phyloP scores from a whole-genome alignment of 2,888 invertebrate species.

The Notodonta dromedarius region DNA sequence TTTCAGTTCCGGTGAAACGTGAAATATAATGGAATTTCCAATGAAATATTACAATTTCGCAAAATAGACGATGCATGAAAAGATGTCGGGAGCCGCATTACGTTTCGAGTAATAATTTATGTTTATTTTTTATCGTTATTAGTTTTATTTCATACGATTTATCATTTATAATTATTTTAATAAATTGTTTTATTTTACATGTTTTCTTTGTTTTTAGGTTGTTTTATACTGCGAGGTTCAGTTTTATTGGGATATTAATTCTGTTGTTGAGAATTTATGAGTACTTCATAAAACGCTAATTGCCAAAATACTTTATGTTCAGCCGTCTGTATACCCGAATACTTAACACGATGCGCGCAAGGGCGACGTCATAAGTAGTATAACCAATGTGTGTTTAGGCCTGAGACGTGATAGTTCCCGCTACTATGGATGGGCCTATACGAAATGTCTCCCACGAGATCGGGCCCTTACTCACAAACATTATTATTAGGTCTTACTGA shows the following conservation, averaged over 20 bases:
- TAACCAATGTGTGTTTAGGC: too few relatives aligned
- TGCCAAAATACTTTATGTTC: too few relatives aligned
- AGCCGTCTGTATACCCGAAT: too few relatives aligned
- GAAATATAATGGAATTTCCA: conserved; percentile 16
- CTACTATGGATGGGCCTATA: too few relatives aligned
- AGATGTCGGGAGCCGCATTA: conserved; percentile 47
- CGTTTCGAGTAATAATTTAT: conserved; percentile 60
- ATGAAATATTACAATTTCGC: conserved; percentile 32
- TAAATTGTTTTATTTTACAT: conserved; percentile 59
- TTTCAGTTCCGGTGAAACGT: not conserved
- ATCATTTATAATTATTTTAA: conserved; percentile 61
- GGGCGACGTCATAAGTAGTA: too few relatives aligned
- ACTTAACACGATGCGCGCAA: too few relatives aligned
- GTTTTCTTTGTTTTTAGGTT: conserved; percentile 21
- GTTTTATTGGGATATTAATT: not conserved
- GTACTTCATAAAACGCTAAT: too few relatives aligned
- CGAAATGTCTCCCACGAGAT: too few relatives aligned
- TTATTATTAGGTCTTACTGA: too few relatives aligned
- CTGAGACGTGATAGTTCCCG: too few relatives aligned
- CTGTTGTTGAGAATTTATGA: not conserved
- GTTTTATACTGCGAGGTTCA: not conserved
- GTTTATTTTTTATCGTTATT: conserved; percentile 61
- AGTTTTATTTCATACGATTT: conserved; percentile 60
- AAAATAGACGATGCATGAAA: conserved; percentile 27
- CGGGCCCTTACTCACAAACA: too few relatives aligned